A percentile compares a stretch with the other conserved stretches of the same genome.
Evolutionary conservation across 2,888 invertebrate species (phyloP).

Genomic region (Physocephala rufipes): DNA sequence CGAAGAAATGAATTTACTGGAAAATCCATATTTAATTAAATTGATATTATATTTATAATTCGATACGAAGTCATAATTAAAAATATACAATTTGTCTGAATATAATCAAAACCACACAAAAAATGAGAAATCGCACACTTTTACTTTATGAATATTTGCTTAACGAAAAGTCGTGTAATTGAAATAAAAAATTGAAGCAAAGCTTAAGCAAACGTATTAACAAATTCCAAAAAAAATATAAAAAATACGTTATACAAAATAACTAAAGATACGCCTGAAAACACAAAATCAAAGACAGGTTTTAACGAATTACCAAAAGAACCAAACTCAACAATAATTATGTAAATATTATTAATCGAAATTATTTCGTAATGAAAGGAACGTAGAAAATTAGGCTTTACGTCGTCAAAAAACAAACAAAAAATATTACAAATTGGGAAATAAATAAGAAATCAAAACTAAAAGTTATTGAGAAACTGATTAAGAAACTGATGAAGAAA

Average conservation of each 20-base stretch:
- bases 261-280: not conserved
- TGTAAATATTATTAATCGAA: conserved; percentile 11
- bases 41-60: no score
- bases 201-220: not conserved
- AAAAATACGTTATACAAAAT: not conserved
- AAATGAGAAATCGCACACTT: conserved; percentile 31
- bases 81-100: no score
- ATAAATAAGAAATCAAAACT: not conserved
- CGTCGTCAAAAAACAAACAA: not conserved
- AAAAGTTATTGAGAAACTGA: not conserved
- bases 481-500: not conserved
- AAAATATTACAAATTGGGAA: not conserved
- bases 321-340: conserved; percentile 8
- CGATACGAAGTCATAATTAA: no score
- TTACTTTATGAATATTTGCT: conserved; percentile 21
- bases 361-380: not conserved
- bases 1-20: no score
- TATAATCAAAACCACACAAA: conserved; percentile 1
- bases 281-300: not conserved
- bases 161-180: no score
- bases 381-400: conserved; percentile 8
- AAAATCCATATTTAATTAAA: no score
- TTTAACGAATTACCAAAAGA: not conserved
- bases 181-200: not conserved
- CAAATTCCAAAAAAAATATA: conserved; percentile 18